Evolutionary conservation across 1,140 invertebrate genomes (phyloP), one percentile per base, ranked within the genome.

Genomic region (Papilio machaon): DNA sequence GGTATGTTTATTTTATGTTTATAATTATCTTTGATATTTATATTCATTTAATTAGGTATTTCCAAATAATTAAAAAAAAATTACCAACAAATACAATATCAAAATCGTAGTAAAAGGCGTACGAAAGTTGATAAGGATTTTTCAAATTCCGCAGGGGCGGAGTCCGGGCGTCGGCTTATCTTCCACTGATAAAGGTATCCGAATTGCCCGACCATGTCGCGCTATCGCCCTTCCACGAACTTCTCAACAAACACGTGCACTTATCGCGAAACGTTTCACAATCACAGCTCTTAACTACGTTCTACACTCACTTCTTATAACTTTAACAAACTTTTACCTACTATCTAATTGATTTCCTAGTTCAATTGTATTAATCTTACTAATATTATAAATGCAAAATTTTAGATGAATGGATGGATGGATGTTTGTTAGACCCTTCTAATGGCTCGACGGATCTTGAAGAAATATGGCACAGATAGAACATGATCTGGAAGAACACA

Each of bases 211-310:
- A 30, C 23, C 23, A 30, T 30, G 23, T 30, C 23, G 23, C 23
- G 88, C 86, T 94, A 94, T 93, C 92, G 84, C 80, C 60, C 83
- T 94, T 93, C 93, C 88, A 91, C 88, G 91, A 94, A 94, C 86
- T 84, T 86, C 79, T 85, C 84, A 83, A 84, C 87, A 90, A 90
- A 91, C 91, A 91, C 88, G 89, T 88, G 84, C 84, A 86, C 82
- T 89, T 91, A 91, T 93, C 88, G 90, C 88, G 82, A 92, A 92
- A 88, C 87, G 88, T 91, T 92, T 90, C 90, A 89, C 87, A 91
- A 86, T 83, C 47, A 70, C 64, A 70, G 30, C 64, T 70, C 64
- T 70, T 64, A 64, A 64, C 19, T 64, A 19, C 23, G 64, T 30
- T 35, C 64, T 35, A 70, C 23, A 35, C 64, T 35, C 5, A 67